These are phyloP conservation scores for Ormyrus labotus DNA, from an alignment of 2,888 invertebrate species.

Conservation along the genomic window DNA sequence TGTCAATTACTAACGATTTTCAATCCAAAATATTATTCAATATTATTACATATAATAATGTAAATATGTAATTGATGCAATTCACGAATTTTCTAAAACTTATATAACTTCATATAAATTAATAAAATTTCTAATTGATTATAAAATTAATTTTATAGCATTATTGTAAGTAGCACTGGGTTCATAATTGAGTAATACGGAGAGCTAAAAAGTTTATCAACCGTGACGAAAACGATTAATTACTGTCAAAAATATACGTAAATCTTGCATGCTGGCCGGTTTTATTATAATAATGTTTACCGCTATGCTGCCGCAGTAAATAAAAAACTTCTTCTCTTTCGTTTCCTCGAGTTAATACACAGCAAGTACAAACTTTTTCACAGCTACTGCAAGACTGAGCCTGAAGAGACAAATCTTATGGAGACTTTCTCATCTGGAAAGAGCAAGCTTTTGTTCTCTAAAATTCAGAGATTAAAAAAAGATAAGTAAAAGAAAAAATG, in stretches of 20 bases:
- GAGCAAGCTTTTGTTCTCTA: constrained; percentile 22
- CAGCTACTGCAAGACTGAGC: constrained; percentile 28
- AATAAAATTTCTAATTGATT: no score
- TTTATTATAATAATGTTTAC: constrained; percentile 12
- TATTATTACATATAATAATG: no score
- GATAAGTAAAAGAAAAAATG: neutral
- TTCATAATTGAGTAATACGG: no score
- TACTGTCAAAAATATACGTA: neutral
- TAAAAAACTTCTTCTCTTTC: constrained; percentile 18
- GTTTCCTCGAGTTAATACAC: constrained; percentile 10
- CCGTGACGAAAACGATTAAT: constrained; percentile 3
- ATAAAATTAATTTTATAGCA: no score
- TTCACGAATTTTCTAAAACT: no score
- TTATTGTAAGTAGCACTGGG: no score
- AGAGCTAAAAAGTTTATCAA: no score
- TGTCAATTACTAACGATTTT: no score
- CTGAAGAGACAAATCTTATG: constrained; percentile 62
- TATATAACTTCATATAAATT: no score
- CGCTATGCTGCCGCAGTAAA: neutral
- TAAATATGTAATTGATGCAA: no score
- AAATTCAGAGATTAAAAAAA: constrained; percentile 29
- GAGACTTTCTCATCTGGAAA: constrained; percentile 56
- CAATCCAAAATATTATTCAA: no score
- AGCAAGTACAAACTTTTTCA: constrained; percentile 47
- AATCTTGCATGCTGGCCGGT: neutral